Base-by-base conservation (phyloP, 2,888 invertebrate species). In the Apamea monoglypha region DNA sequence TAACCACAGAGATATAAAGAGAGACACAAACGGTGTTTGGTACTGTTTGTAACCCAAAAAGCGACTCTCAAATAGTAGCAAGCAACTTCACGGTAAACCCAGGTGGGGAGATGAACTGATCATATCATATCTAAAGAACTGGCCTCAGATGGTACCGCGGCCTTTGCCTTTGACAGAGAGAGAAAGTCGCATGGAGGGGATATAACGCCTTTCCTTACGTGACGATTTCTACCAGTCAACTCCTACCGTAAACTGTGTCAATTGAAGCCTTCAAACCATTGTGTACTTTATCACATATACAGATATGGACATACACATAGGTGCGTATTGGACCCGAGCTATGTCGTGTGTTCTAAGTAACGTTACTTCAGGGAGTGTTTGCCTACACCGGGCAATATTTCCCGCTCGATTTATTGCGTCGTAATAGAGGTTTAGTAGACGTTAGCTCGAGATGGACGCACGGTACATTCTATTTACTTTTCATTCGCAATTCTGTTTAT, bases 391-490 rank as follows among this genome's bases (percentile, higher is more conserved):
- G 36, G 77, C 73, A 63, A 85, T 83, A 75, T 86, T 74, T 86
- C 76, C 18, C 47, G 44, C 67, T 71, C 73, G 63, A 85, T 85
- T 83, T 85, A 85, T 76, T 74, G 53, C 69, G 63, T 68, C 83
- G 78, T 85, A 87, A 85, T 86, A 32, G 40, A 67, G 70, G 70
- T 85, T 86, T 85, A 87, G 76, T 79, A 29, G 71, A 83, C 63
- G 36, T 72, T 74, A 64, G 36, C 70, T 76, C 25, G 50, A 87
- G 76, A 87, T 76, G 84, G 84, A 87, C 87, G 61, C 56, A 25
- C 75, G 32, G 63, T 53, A 70, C 47, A 75, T 83, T 85, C 72
- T 72, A 64, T 75, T 85, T 81, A 75, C 59, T 67, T 83, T 74
- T 78, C 7, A 63, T 67, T 59, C 74, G 68, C 64, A 14, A 69